These are phyloP conservation scores for Hylomyscus alleni DNA, from an alignment of 2,797 vertebrate genomes.

Conservation along the genomic window DNA sequence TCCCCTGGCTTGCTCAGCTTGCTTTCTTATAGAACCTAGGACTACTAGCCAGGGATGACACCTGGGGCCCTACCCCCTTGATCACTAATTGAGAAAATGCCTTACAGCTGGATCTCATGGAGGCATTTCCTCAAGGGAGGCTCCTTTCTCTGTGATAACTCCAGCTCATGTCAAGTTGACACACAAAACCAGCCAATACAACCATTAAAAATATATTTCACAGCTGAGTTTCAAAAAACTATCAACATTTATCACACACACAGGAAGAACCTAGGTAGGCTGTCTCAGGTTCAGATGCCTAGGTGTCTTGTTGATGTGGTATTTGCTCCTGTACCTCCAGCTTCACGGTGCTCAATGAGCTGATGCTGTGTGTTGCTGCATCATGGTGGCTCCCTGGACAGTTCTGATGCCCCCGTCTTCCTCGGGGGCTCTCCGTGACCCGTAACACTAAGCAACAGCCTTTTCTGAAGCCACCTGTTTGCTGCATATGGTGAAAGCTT, in stretches of 20 bases:
- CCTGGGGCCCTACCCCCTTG: no score
- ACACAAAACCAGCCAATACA: no score
- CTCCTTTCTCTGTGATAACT: no score
- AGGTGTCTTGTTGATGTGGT: background rate
- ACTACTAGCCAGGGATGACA: no score
- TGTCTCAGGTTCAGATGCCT: background rate
- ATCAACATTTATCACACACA: background rate
- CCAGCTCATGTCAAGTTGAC: no score
- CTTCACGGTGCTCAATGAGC: background rate
- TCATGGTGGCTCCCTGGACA: no score
- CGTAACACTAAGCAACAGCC: background rate
- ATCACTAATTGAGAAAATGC: no score
- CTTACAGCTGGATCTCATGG: no score
- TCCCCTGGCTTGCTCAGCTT: no score
- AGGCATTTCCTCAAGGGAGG: no score
- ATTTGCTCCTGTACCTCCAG: background rate
- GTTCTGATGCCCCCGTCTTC: background rate
- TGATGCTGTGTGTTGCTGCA: background rate
- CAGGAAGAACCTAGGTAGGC: background rate
- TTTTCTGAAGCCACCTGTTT: background rate
- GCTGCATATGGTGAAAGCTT: background rate
- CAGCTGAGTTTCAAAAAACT: slow-evolving; percentile 36
- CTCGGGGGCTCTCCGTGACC: background rate
- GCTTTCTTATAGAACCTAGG: no score
- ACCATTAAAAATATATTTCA: slow-evolving; percentile 36